phyloP scores from a whole-genome alignment of 2,888 invertebrate species.

The Synanthedon vespiformis region DNA sequence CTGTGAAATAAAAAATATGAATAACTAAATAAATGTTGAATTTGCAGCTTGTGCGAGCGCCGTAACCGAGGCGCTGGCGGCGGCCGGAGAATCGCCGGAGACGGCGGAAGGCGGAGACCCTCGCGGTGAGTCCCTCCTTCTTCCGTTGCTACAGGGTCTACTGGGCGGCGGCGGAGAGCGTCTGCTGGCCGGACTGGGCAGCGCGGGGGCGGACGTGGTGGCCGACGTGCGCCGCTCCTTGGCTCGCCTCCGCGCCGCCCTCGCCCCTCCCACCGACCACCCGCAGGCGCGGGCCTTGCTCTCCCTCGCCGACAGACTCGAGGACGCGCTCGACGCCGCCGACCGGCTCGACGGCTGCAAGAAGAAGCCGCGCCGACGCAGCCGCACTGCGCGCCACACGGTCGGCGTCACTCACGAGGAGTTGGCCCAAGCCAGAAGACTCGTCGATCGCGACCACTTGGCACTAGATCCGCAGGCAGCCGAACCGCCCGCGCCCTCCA shows the following conservation, averaged over 20 bases:
- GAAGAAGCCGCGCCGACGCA: constrained; percentile 65
- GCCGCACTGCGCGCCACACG: constrained; percentile 80
- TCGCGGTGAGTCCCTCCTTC: constrained; percentile 82
- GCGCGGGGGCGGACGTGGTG: constrained; percentile 73
- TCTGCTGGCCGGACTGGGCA: constrained; percentile 52
- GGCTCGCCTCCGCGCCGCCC: constrained; percentile 78
- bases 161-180: constrained; percentile 64
- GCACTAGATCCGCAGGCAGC: constrained; percentile 23
- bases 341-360: constrained; percentile 49
- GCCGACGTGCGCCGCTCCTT: constrained; percentile 84
- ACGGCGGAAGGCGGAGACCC: constrained; percentile 26
- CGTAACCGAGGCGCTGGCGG: constrained; percentile 56
- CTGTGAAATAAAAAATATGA: not conserved
- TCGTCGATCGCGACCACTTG: constrained; percentile 71
- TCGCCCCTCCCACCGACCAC: constrained; percentile 68
- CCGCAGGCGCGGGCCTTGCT: constrained; percentile 73
- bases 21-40: not conserved
- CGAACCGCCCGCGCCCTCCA: constrained; percentile 44
- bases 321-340: constrained; percentile 66
- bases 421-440: constrained; percentile 80
- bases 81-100: constrained; percentile 35
- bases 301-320: constrained; percentile 76
- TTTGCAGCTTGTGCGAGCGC: constrained; percentile 54
- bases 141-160: constrained; percentile 76
- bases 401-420: constrained; percentile 87